Conservation (phyloP, 2,797 vertebrate genomes). For the Clarias fuscus region DNA sequence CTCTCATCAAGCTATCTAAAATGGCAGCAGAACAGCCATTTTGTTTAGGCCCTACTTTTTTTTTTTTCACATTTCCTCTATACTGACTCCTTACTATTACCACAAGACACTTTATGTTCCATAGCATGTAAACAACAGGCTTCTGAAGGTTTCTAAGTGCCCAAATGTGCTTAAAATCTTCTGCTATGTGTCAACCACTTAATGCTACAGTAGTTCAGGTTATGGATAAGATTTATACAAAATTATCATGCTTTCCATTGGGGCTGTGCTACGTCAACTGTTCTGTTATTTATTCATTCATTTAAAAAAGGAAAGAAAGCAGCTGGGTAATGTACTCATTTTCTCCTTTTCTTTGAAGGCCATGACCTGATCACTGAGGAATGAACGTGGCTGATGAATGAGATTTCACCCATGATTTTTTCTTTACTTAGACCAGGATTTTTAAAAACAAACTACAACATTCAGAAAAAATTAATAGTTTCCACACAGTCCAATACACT, state of each 20-base stretch:
- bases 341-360: neutral
- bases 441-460: neutral
- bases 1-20: constrained; percentile 67
- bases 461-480: neutral
- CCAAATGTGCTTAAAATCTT: constrained; percentile 53
- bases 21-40: constrained; percentile 79
- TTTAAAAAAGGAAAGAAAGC: neutral
- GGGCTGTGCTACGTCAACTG: constrained; percentile 21
- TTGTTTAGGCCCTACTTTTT: constrained; percentile 60
- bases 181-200: constrained; percentile 44
- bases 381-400: neutral
- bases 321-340: neutral
- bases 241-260: constrained; percentile 32
- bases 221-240: constrained; percentile 50
- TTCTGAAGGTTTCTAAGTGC: constrained; percentile 42
- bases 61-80: constrained; percentile 45
- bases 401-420: neutral
- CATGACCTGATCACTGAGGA: neutral
- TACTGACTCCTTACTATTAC: constrained; percentile 53
- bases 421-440: neutral
- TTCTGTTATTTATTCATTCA: constrained; percentile 8
- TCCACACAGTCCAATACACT: neutral
- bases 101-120: constrained; percentile 19
- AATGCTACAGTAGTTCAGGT: constrained; percentile 42
- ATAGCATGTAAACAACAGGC: constrained; percentile 54